Evolutionary conservation across 2,888 invertebrate genomes (phyloP).

Genomic region (Hemithea aestivaria): DNA sequence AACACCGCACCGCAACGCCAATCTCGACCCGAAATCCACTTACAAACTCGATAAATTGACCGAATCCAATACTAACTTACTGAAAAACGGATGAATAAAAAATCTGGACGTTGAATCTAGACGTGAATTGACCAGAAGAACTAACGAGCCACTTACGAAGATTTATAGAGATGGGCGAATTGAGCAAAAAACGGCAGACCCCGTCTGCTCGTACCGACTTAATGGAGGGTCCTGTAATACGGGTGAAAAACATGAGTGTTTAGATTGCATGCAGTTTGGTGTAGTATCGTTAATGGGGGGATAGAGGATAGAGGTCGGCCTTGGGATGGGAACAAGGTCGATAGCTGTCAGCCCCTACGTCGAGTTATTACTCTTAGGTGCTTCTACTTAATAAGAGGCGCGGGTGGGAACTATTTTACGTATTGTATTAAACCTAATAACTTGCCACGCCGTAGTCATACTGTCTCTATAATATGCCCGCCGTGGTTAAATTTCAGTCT

Average conservation of each 20-base stretch:
- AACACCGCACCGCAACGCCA: conserved; percentile 6
- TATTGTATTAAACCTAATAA: no score
- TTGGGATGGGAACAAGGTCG: conserved; percentile 5
- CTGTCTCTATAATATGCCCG: no score
- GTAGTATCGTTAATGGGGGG: conserved; percentile 32
- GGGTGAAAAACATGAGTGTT: conserved; percentile 45
- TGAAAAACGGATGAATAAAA: conserved; percentile 50
- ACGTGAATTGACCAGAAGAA: conserved; percentile 59
- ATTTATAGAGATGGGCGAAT: conserved; percentile 61
- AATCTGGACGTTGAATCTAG: conserved; percentile 47
- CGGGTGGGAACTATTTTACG: no score
- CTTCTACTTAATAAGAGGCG: no score
- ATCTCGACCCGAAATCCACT: conserved; percentile 14
- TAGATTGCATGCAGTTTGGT: conserved; percentile 45
- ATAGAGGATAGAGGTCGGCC: conserved; percentile 15
- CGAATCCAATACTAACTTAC: conserved; percentile 34
- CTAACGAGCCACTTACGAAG: conserved; percentile 67
- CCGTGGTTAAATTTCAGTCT: no score
- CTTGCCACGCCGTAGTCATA: no score
- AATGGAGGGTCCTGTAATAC: conserved; percentile 44
- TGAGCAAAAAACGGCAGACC: conserved; percentile 50
- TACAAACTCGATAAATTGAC: conserved; percentile 27
- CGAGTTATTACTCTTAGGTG: conserved; percentile 6
- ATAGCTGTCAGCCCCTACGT: conserved; percentile 11
- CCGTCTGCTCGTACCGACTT: conserved; percentile 43